Evolutionary conservation across 2,797 vertebrate genomes (phyloP), one percentile per base, ranked within the genome.

Genomic region (Pagetopsis macropterus): DNA sequence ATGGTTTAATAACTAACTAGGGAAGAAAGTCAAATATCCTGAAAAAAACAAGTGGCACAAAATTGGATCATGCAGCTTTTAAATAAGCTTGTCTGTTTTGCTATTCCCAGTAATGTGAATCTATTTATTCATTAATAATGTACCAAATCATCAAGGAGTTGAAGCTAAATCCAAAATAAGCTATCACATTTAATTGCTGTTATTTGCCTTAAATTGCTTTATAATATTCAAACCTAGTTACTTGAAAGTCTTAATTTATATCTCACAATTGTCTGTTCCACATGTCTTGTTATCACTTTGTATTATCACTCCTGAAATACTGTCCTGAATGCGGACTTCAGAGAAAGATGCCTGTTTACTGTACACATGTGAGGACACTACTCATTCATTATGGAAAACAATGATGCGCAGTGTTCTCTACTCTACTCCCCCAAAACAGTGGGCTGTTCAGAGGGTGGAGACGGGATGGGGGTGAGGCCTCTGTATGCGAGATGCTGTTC

Each of bases 381-480:
- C 78, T 88, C 78, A 84, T 92, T 92, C 91, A 91, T 92, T 77
- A 79, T 60, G 49, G 69, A 63, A 88, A 85, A 94, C 94, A 94
- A 94, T 91, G 88, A 63, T 65, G 73, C 81, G 54, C 88, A 89
- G 87, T 95, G 92, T 94, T 92, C 89, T 87, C 57, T 13, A 45
- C 58, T 70, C 77, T 76, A 59, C 77, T 84, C 75, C 76, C 72
- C 76, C 78, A 83, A 89, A 92, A 92, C 89, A 90, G 84, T 79
- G 81, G 84, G 81, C 85, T 83, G 84, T 91, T 91, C 61, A 86
- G 70, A 88, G 86, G 81, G 84, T 70, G 80, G 76, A 58, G 78
- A 75, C 23, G 33, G 40, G 70, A 70, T 70, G 70, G 73, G 77
- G 67, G 70, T 76, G 70, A 64, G 80, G 77, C 66, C 78, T 79